A percentile compares a stretch with the other conserved stretches of the same genome.
Evolutionary conservation across 2,888 invertebrate genomes (phyloP).

Genomic region (Rotaria magnacalcarata): DNA sequence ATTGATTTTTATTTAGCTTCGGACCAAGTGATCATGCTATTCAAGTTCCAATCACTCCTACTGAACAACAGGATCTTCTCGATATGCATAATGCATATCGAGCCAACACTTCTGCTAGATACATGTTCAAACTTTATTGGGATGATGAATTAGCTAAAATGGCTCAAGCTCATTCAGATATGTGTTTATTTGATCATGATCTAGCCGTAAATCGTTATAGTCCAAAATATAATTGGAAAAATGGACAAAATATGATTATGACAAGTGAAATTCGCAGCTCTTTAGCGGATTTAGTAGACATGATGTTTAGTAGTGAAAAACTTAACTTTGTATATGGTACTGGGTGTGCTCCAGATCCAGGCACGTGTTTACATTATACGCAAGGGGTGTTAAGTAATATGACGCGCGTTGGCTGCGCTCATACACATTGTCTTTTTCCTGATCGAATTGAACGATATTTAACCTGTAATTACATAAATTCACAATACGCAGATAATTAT

Average conservation of each 20-base stretch:
- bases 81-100: slow-evolving; percentile 41
- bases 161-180: slow-evolving; percentile 42
- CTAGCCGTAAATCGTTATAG: background rate
- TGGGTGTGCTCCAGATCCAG: slow-evolving; percentile 8
- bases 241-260: slow-evolving; percentile 39
- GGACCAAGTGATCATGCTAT: slow-evolving; percentile 5
- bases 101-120: background rate
- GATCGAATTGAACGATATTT: slow-evolving; percentile 34
- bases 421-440: slow-evolving; percentile 47
- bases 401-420: slow-evolving; percentile 48
- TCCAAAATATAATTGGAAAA: background rate
- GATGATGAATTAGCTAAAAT: slow-evolving; percentile 42
- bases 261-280: background rate
- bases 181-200: slow-evolving; percentile 43
- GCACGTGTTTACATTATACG: slow-evolving; percentile 46
- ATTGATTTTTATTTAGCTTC: slow-evolving; percentile 36
- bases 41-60: slow-evolving; percentile 1
- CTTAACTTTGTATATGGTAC: slow-evolving; percentile 32
- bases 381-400: slow-evolving; percentile 47
- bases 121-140: slow-evolving; percentile 45
- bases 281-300: background rate
- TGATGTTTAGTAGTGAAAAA: slow-evolving; percentile 38
- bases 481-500: background rate
- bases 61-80: slow-evolving; percentile 37
- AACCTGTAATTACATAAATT: slow-evolving; percentile 38